Evolutionary conservation across 2,113 vertebrate species (phyloP).

Genomic region (Spea bombifrons): DNA sequence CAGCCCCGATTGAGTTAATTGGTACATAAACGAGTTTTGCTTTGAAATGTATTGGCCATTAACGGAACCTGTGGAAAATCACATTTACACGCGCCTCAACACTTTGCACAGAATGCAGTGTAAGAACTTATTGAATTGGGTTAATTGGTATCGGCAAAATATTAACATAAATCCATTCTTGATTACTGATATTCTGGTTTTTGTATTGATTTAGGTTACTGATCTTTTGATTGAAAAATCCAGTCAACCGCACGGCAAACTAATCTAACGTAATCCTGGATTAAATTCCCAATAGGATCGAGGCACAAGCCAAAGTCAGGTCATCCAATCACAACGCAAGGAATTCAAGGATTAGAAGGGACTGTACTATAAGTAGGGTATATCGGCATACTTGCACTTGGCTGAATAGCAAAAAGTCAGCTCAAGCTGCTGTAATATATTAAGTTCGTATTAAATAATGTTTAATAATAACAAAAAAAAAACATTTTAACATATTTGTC

Average conservation of each 20-base stretch:
- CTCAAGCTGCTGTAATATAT: too few relatives aligned
- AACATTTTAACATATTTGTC: too few relatives aligned
- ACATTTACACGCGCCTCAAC: too few relatives aligned
- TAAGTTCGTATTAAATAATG: too few relatives aligned
- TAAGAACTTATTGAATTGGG: too few relatives aligned
- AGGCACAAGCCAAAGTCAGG: conserved; percentile 21
- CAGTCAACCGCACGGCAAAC: conserved; percentile 29
- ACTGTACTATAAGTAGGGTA: neutral
- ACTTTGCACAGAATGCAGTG: too few relatives aligned
- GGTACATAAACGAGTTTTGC: too few relatives aligned
- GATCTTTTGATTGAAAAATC: neutral
- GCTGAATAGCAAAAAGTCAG: neutral
- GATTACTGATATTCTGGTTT: conserved; percentile 1
- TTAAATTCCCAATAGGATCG: conserved; percentile 39
- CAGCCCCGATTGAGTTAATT: too few relatives aligned
- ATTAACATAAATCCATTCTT: neutral
- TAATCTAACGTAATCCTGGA: conserved; percentile 42
- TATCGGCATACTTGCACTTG: neutral
- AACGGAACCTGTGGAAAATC: too few relatives aligned
- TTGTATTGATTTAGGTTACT: neutral
- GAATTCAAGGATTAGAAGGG: conserved; percentile 8
- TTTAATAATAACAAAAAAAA: too few relatives aligned
- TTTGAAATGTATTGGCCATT: too few relatives aligned
- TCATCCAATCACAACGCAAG: conserved; percentile 18
- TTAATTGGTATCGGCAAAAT: neutral